These are phyloP conservation scores for Scaptomyza graminum DNA, from an alignment of 1,140 invertebrate genomes.

Conservation along the genomic window DNA sequence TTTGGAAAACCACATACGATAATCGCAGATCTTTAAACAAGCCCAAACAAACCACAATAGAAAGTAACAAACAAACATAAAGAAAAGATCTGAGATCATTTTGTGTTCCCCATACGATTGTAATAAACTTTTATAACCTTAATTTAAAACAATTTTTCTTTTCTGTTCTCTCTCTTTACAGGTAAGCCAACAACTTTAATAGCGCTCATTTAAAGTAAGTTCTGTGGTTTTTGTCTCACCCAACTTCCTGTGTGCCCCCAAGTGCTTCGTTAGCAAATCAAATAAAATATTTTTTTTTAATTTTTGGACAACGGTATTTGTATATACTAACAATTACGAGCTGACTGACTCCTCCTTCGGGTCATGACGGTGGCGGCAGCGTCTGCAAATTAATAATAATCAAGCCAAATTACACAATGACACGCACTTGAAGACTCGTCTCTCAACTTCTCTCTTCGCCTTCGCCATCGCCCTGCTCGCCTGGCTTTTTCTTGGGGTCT, in stretches of 20 bases:
- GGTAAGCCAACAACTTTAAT: slow-evolving; percentile 51
- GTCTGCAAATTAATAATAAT: slow-evolving; percentile 81
- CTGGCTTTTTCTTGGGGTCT: slow-evolving; percentile 10
- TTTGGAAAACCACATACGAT: slow-evolving; percentile 14
- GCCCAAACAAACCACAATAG: slow-evolving; percentile 12
- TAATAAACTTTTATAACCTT: slow-evolving; percentile 22
- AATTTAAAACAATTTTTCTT: slow-evolving; percentile 65
- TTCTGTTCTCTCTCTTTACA: slow-evolving; percentile 55
- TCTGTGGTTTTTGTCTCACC: slow-evolving; percentile 5
- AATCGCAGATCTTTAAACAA: slow-evolving; percentile 21
- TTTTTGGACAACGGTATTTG: slow-evolving; percentile 54
- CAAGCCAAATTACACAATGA: slow-evolving; percentile 80
- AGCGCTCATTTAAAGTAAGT: slow-evolving; percentile 49
- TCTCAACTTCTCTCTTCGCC: slow-evolving; percentile 6
- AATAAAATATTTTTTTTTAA: slow-evolving; percentile 51
- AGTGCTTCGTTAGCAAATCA: slow-evolving; percentile 64
- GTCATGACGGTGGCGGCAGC: slow-evolving; percentile 41
- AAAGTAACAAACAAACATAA: slow-evolving; percentile 19
- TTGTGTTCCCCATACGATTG: background rate
- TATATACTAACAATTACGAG: slow-evolving; percentile 39
- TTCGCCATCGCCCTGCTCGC: background rate
- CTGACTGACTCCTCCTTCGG: slow-evolving; percentile 35
- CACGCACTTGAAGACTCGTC: slow-evolving; percentile 66
- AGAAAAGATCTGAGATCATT: slow-evolving; percentile 1
- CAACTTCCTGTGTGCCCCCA: slow-evolving; percentile 63